phyloP scores from a whole-genome alignment of 1,140 invertebrate species.

The Tetranychus cinnabarinus region DNA sequence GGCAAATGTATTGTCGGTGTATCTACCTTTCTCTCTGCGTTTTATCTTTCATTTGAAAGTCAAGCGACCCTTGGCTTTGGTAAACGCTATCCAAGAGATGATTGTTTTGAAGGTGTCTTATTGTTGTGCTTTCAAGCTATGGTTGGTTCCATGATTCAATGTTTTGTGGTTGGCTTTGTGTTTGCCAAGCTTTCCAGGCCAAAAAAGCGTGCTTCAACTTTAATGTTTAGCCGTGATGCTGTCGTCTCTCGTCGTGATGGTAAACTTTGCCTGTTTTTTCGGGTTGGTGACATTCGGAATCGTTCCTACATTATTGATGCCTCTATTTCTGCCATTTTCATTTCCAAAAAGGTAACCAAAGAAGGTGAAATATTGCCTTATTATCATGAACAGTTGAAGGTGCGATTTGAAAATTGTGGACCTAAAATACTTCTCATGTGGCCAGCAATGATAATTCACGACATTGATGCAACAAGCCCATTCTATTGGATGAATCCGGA shows the following conservation, averaged over 20 bases:
- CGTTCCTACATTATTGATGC: conserved; percentile 65
- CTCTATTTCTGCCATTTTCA: conserved; percentile 65
- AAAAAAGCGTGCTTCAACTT: conserved; percentile 75
- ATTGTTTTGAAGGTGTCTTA: conserved; percentile 85
- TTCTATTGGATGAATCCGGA: conserved; percentile 66
- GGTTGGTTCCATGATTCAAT: conserved; percentile 68
- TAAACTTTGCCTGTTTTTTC: conserved; percentile 71
- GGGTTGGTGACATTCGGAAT: conserved; percentile 93
- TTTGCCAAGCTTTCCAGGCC: conserved; percentile 95
- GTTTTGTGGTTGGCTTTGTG: conserved; percentile 57
- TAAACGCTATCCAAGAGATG: conserved; percentile 55
- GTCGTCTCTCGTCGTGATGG: conserved; percentile 67
- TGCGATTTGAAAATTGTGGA: conserved; percentile 55
- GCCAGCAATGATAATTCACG: conserved; percentile 60
- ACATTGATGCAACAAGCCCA: conserved; percentile 59
- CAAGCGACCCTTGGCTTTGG: conserved; percentile 60
- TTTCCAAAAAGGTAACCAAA: conserved; percentile 23
- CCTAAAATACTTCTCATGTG: conserved; percentile 74
- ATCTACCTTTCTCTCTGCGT: conserved; percentile 55
- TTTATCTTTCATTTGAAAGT: conserved; percentile 73
- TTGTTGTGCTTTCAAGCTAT: conserved; percentile 95
- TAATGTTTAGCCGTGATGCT: conserved; percentile 75
- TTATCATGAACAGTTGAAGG: conserved; percentile 23
- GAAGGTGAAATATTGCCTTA: conserved; percentile 27
- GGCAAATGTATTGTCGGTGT: conserved; percentile 38